A percentile compares a stretch with the other conserved stretches of the same genome.
phyloP scores from a whole-genome alignment of 92 coral and sea anemone species.

The Epizoanthus ramosus region DNA sequence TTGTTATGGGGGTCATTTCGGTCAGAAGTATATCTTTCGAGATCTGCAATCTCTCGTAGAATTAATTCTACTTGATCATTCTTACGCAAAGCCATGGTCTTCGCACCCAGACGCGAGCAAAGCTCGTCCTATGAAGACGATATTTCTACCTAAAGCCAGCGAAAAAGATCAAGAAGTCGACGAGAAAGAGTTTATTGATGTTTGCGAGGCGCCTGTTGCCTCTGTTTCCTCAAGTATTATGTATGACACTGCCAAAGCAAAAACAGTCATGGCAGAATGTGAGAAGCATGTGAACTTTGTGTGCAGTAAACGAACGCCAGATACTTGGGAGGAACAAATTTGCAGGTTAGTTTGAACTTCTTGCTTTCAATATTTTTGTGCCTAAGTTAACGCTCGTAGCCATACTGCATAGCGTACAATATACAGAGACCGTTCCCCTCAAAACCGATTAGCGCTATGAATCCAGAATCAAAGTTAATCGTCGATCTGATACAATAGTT shows the following conservation, averaged over 20 bases:
- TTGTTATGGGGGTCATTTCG: conserved; percentile 7
- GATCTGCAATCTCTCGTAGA: conserved; percentile 86
- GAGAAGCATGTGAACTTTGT: conserved; percentile 93
- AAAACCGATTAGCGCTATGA: too few relatives aligned
- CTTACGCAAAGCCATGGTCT: conserved; percentile 99
- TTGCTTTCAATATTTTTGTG: too few relatives aligned
- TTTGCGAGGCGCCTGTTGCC: conserved; percentile 62
- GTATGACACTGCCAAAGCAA: conserved; percentile 91
- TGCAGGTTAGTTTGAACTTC: conserved; percentile 69
- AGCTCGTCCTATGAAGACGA: conserved; percentile 87
- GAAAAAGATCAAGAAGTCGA: conserved; percentile 48
- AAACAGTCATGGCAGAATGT: conserved; percentile 93
- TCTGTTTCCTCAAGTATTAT: conserved; percentile 67
- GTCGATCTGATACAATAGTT: too few relatives aligned
- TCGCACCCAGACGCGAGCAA: conserved; percentile 93
- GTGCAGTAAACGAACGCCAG: conserved; percentile 94
- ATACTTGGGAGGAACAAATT: conserved; percentile 99
- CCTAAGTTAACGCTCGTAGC: too few relatives aligned
- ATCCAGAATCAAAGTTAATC: too few relatives aligned
- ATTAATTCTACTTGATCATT: conserved; percentile 87
- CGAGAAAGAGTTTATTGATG: conserved; percentile 70
- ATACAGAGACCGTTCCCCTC: too few relatives aligned
- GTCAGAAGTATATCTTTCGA: conserved; percentile 53
- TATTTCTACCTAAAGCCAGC: conserved; percentile 73
- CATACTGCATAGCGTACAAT: too few relatives aligned